phyloP scores from a whole-genome alignment of 2,113 vertebrate genomes.

The Eidolon helvum region DNA sequence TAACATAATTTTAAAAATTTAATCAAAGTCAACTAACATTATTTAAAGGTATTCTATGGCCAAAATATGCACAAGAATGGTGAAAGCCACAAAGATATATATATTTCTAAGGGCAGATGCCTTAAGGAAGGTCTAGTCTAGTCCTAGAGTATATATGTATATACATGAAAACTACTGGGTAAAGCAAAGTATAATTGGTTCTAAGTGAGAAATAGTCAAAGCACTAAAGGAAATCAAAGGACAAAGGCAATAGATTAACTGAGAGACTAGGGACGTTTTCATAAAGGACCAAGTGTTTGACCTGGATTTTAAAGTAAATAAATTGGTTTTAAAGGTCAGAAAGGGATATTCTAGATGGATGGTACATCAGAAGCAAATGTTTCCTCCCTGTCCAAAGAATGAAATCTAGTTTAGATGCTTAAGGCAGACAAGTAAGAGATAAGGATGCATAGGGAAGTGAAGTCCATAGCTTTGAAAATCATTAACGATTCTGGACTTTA shows the following conservation, averaged over 20 bases:
- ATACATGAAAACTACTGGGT: neutral
- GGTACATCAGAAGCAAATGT: neutral
- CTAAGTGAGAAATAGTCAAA: neutral
- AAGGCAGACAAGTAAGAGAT: neutral
- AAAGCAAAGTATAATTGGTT: neutral
- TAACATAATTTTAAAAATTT: neutral
- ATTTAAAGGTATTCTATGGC: neutral
- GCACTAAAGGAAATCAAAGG: neutral
- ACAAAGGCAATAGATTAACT: neutral
- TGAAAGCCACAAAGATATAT: neutral
- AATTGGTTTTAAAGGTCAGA: neutral
- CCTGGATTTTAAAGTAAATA: neutral
- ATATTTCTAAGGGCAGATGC: neutral
- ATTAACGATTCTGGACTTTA: neutral
- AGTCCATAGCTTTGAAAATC: neutral
- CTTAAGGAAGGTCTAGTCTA: neutral
- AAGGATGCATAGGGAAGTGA: neutral
- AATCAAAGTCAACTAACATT: conserved; percentile 39
- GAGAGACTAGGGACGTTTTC: neutral
- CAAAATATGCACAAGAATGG: neutral
- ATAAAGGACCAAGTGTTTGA: neutral
- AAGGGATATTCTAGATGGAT: neutral
- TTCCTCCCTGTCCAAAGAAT: neutral
- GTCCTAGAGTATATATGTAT: neutral
- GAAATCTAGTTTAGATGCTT: neutral